Percentiles rank a stretch among this genome's conserved stretches.
These are phyloP conservation scores for Neofelis nebulosa DNA, from an alignment of 2,113 vertebrate genomes.

Conservation along the genomic window DNA sequence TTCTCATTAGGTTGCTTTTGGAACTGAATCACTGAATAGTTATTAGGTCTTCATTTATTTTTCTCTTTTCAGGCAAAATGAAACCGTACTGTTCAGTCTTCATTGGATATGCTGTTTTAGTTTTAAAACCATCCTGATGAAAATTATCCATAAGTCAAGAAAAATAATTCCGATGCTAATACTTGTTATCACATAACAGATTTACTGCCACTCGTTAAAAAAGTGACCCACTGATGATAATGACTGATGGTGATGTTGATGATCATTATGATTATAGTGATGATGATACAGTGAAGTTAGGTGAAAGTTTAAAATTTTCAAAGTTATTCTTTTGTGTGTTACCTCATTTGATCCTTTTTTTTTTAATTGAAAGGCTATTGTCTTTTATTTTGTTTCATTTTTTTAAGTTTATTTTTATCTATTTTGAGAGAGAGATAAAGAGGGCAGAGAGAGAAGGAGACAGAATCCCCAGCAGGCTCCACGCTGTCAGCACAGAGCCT, in stretches of 20 bases:
- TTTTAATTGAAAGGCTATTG: too few species aligned
- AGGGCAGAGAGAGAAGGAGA: too few species aligned
- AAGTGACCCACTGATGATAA: neutral
- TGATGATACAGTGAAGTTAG: neutral
- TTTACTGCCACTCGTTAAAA: neutral
- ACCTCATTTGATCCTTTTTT: neutral
- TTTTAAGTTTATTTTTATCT: too few species aligned
- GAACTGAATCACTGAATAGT: neutral
- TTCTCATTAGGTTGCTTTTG: neutral
- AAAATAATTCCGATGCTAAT: slow-evolving; percentile 22
- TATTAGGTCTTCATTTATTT: neutral
- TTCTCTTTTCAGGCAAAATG: neutral
- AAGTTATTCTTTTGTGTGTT: neutral
- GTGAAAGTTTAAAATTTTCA: neutral
- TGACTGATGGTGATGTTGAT: neutral
- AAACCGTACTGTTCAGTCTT: neutral
- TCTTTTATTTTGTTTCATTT: too few species aligned
- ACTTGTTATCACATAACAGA: neutral
- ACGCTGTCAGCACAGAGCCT: too few species aligned
- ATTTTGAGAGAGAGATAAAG: too few species aligned
- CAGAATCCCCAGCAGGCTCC: too few species aligned
- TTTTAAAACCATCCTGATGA: neutral
- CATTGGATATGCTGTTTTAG: neutral
- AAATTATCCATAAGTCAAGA: neutral
- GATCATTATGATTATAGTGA: neutral